These are phyloP conservation scores for Polyommatus iphigenia DNA, from an alignment of 2,888 invertebrate genomes.

Conservation along the genomic window DNA sequence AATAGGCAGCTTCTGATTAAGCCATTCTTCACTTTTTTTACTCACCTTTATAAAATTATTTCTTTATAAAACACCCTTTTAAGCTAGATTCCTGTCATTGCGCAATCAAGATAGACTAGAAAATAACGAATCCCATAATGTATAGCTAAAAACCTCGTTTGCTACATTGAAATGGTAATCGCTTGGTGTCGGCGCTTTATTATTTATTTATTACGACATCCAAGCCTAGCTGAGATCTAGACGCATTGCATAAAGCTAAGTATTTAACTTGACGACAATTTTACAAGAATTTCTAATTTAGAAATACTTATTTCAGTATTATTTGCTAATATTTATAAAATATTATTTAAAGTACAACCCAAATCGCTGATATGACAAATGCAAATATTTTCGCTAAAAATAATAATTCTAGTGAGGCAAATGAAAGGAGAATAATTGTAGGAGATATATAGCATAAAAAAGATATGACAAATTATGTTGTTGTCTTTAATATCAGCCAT, in stretches of 20 bases:
- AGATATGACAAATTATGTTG: background rate
- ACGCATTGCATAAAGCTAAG: background rate
- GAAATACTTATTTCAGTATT: too few relatives aligned
- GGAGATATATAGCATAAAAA: background rate
- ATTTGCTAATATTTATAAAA: too few relatives aligned
- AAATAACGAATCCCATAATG: slow-evolving; percentile 7
- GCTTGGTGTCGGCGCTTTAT: background rate
- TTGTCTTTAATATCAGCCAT: background rate
- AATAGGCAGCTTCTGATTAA: too few relatives aligned
- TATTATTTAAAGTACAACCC: background rate
- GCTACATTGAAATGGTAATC: slow-evolving; percentile 17
- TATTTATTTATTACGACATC: slow-evolving; percentile 16
- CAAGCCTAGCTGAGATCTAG: background rate
- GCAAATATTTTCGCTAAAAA: background rate
- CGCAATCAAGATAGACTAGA: background rate
- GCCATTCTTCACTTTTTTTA: too few relatives aligned
- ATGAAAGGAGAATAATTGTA: too few relatives aligned
- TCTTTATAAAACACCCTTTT: background rate
- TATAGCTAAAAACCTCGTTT: slow-evolving; percentile 13
- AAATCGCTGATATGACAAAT: background rate
- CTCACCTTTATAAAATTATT: background rate
- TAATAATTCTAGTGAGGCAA: background rate
- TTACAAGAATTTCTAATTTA: too few relatives aligned
- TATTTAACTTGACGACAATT: background rate
- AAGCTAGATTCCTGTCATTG: slow-evolving; percentile 2